Percentiles rank a stretch among this genome's conserved stretches.
Evolutionary conservation across 2,113 vertebrate genomes (phyloP).

Genomic region (Periophthalmodon schlosseri): DNA sequence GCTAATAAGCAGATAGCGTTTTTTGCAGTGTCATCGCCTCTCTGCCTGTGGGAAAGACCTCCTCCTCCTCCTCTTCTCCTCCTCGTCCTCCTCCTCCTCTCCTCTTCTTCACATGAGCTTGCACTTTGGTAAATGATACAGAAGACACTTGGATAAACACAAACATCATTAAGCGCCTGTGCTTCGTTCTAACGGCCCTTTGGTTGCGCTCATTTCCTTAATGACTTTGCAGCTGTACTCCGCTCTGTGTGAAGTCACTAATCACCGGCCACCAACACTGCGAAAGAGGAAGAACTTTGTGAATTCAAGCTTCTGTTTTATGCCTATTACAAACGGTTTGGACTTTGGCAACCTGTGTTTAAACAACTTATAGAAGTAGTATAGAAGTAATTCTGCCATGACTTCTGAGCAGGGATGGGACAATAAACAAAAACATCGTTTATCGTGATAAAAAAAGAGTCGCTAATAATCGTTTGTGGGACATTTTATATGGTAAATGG

Average conservation of each 20-base stretch:
- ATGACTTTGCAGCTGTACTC: slow-evolving; percentile 61
- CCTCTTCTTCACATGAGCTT: slow-evolving; percentile 47
- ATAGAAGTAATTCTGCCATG: no score
- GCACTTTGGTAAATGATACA: slow-evolving; percentile 55
- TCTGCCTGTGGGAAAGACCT: no score
- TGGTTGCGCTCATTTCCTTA: slow-evolving; percentile 66
- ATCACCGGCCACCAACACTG: slow-evolving; percentile 47
- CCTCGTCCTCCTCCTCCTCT: neutral
- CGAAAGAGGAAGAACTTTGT: neutral
- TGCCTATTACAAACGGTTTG: neutral
- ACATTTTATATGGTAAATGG: no score
- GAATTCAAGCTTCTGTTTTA: neutral
- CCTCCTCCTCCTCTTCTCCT: no score
- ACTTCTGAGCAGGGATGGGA: no score
- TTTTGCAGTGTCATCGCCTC: no score
- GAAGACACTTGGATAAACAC: slow-evolving; percentile 66
- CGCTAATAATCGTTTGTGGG: no score
- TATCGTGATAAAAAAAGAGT: no score
- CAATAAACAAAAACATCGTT: no score
- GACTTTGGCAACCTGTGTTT: neutral
- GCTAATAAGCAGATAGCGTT: no score
- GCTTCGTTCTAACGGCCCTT: slow-evolving; percentile 63
- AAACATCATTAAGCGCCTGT: slow-evolving; percentile 71
- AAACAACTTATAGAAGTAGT: neutral
- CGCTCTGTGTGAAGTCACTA: slow-evolving; percentile 52